These are phyloP conservation scores for Etheostoma cragini DNA, from an alignment of 2,113 vertebrate species.

Conservation along the genomic window DNA sequence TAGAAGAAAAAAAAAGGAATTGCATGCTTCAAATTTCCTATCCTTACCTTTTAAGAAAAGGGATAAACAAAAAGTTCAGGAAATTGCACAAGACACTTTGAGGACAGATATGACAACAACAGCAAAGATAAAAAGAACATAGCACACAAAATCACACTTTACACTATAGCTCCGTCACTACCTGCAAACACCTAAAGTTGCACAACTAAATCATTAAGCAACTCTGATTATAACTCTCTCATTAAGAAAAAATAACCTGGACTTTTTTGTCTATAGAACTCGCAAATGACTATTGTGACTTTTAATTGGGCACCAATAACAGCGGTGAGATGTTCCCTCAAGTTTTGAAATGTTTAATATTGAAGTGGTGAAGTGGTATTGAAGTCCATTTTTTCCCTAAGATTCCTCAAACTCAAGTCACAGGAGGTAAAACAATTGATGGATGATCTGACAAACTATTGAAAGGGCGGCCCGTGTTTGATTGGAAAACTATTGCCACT, in stretches of 20 bases:
- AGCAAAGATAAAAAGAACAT: neutral
- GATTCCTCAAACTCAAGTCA: conserved; percentile 10
- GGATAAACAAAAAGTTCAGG: conserved; percentile 12
- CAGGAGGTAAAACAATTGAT: conserved; percentile 34
- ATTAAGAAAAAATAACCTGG: conserved; percentile 6
- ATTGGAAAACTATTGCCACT: conserved; percentile 12
- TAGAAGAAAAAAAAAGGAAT: neutral
- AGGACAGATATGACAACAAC: conserved; percentile 1
- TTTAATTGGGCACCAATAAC: too few species aligned
- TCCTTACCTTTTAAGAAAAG: conserved; percentile 11
- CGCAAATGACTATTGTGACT: too few species aligned
- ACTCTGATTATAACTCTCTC: too few species aligned
- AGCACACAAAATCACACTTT: neutral
- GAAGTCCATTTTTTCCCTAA: neutral
- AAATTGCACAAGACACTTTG: neutral
- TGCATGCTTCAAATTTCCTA: neutral
- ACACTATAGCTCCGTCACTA: neutral
- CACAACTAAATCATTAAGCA: neutral
- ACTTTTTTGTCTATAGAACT: neutral
- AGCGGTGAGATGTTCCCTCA: neutral
- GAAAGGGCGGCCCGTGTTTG: conserved; percentile 5
- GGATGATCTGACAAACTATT: conserved; percentile 40
- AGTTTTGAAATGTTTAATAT: neutral
- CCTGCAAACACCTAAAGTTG: neutral
- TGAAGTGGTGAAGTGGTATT: conserved; percentile 9